These are phyloP conservation scores for Thereva unica DNA, from an alignment of 2,888 invertebrate genomes.

Conservation along the genomic window DNA sequence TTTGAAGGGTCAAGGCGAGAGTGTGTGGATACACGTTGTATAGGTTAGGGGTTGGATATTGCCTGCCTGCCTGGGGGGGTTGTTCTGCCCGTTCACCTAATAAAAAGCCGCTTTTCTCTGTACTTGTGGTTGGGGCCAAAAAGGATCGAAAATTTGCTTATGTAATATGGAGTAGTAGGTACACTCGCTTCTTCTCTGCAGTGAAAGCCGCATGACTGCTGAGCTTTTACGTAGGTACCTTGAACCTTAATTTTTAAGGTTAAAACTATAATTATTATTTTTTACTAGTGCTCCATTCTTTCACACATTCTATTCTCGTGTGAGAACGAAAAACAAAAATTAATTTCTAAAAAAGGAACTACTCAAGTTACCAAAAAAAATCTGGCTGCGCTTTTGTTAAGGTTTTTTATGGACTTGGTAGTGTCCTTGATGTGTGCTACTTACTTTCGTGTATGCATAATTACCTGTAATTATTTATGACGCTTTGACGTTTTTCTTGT, in stretches of 20 bases:
- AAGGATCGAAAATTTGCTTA: constrained; percentile 6
- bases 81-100: not conserved
- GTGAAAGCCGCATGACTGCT: constrained; percentile 35
- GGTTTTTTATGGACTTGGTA: too few species aligned
- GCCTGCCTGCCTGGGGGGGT: not conserved
- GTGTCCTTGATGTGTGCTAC: too few species aligned
- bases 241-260: constrained; percentile 32
- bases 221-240: constrained; percentile 24
- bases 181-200: constrained; percentile 25
- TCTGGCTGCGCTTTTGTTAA: too few species aligned
- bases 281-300: not conserved
- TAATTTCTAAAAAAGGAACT: too few species aligned
- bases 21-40: constrained; percentile 10
- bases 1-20: constrained; percentile 38
- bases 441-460: too few species aligned
- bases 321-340: too few species aligned
- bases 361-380: too few species aligned
- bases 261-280: constrained; percentile 6
- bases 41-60: constrained; percentile 18
- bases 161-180: constrained; percentile 20
- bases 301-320: too few species aligned
- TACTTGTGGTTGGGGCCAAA: constrained; percentile 5
- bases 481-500: too few species aligned
- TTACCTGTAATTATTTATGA: too few species aligned
- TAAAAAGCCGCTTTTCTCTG: not conserved